A percentile compares a stretch with the other conserved stretches of the same genome.
Evolutionary conservation across 1,140 invertebrate species (phyloP).

Genomic region (Bombus sylvicola): DNA sequence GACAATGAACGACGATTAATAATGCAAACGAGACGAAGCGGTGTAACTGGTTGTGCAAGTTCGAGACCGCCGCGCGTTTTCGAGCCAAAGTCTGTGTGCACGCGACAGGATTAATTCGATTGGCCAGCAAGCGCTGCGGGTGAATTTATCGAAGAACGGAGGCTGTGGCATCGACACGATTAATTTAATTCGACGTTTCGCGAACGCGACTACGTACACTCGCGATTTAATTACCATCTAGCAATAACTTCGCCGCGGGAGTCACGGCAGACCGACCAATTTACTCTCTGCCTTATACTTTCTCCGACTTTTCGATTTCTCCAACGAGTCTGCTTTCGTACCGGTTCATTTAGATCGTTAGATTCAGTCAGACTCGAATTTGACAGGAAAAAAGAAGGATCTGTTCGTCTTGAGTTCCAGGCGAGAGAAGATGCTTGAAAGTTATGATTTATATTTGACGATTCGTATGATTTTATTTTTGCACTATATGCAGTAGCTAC

Average conservation of each 20-base stretch:
- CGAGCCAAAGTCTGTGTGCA: slow-evolving; percentile 2
- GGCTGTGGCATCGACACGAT: slow-evolving; percentile 43
- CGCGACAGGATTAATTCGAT: slow-evolving; percentile 46
- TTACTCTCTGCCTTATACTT: too few relatives aligned
- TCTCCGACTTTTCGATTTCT: not conserved
- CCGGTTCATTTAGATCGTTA: not conserved
- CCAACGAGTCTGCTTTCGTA: not conserved
- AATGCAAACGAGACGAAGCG: not conserved
- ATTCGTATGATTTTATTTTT: too few relatives aligned
- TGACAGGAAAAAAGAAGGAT: not conserved
- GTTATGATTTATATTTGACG: too few relatives aligned
- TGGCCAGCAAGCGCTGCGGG: not conserved
- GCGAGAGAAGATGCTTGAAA: too few relatives aligned
- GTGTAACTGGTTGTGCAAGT: not conserved
- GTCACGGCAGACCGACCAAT: not conserved
- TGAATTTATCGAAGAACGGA: slow-evolving; percentile 50
- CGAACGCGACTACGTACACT: slow-evolving; percentile 13
- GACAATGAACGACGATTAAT: slow-evolving; percentile 22
- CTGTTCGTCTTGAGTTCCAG: too few relatives aligned
- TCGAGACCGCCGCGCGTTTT: not conserved
- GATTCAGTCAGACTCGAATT: not conserved
- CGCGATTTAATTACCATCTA: slow-evolving; percentile 55
- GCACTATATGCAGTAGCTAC: too few relatives aligned
- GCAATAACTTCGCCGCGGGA: slow-evolving; percentile 17
- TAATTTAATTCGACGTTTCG: slow-evolving; percentile 62